Base-by-base conservation (phyloP, 2,888 invertebrate species). In the Hymenopus coronatus region DNA sequence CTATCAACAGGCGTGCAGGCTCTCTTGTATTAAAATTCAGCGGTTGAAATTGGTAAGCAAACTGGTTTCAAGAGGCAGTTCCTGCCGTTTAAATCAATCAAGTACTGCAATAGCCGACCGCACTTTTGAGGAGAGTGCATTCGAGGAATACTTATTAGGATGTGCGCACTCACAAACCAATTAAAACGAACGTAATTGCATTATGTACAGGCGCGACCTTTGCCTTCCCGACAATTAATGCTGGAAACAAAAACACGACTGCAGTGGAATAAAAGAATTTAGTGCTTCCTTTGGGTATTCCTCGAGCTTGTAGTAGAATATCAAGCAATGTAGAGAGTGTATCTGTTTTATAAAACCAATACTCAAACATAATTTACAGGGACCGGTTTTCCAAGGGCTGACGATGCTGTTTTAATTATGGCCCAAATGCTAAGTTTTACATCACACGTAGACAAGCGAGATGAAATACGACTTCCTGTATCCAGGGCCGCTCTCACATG, bases 401-500 rank as follows among this genome's bases (percentile, higher is more conserved):
- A 40, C 82, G 82, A 87, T 33, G 87, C n/a, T 30, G 87, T 87
- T 87, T 87, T 87, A 87, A 87, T 87, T 87, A 87, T 82, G 40
- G 82, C n/a, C 87, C 82, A 87, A 87, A 82, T 33, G 87, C 33
- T 82, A 82, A 87, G 40, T 82, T 87, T 70, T 87, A 82, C 82
- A 82, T 86, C 81, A 86, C 81, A 86, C 30, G 86, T 33, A 87
- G 87, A 87, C 87, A 87, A 33, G 87, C 28, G 12, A 87, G 82
- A 87, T 87, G 87, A 87, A 25, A 33, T 87, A 87, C 15, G 27
- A 87, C 82, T 87, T 87, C 87, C 87, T 82, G 30, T 87, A 6
- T n/a, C 12, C 12, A 30, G 33, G 82, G 25, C 54, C 54, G 25
- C 54, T 70, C 54, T 70, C 54, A 70, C 54, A 70, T 25, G 54